These are phyloP conservation scores for Pseudomyrmex flavicornis DNA, from an alignment of 1,140 invertebrate genomes.

Conservation along the genomic window DNA sequence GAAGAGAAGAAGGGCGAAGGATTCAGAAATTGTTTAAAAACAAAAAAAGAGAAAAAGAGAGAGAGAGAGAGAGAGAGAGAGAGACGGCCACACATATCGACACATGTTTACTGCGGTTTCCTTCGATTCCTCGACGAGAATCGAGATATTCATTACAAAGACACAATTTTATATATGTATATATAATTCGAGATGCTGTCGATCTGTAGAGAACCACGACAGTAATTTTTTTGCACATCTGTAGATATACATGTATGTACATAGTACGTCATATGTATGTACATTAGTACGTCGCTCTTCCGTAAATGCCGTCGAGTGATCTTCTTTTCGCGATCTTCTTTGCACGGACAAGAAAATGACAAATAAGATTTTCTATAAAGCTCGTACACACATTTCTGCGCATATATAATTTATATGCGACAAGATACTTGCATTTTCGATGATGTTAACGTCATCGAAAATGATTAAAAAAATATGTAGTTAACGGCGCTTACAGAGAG, in stretches of 20 bases:
- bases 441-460: too few relatives aligned
- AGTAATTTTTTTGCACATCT: conserved; percentile 37
- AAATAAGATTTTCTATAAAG: too few relatives aligned
- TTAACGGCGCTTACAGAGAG: conserved; percentile 38
- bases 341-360: not conserved
- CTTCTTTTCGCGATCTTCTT: too few relatives aligned
- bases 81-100: conserved; percentile 47
- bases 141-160: conserved; percentile 55
- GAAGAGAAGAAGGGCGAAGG: not conserved
- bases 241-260: conserved; percentile 46
- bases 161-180: conserved; percentile 15
- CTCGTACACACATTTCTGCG: too few relatives aligned
- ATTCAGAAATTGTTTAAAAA: too few relatives aligned
- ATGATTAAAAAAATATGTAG: not conserved
- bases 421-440: not conserved
- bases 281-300: conserved; percentile 30
- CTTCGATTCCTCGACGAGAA: conserved; percentile 36
- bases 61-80: conserved; percentile 9
- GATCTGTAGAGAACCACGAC: conserved; percentile 60
- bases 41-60: not conserved
- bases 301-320: not conserved
- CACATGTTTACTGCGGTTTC: conserved; percentile 50
- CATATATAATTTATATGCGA: too few relatives aligned
- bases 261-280: conserved; percentile 53
- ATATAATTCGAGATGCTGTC: conserved; percentile 45